phyloP scores from a whole-genome alignment of 1,140 invertebrate genomes.

The Zaprionus nigranus region DNA sequence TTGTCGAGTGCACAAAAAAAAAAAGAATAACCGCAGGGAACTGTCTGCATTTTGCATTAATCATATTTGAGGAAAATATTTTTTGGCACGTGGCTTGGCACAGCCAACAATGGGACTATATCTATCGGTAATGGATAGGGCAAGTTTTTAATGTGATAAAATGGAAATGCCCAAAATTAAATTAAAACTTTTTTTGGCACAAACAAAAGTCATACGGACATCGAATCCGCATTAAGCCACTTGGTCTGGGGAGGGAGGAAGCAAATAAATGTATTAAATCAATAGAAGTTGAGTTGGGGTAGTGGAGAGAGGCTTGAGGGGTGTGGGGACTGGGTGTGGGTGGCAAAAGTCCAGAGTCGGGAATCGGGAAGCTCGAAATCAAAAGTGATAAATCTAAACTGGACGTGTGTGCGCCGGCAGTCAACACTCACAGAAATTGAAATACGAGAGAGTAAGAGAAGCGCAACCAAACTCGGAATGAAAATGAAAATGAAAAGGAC shows the following conservation, averaged over 20 bases:
- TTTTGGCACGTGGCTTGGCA: slow-evolving; percentile 11
- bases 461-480: slow-evolving; percentile 34
- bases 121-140: slow-evolving; percentile 29
- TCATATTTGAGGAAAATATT: slow-evolving; percentile 18
- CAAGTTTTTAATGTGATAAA: slow-evolving; percentile 76
- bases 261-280: slow-evolving; percentile 81
- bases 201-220: slow-evolving; percentile 55
- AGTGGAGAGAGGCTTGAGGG: neutral
- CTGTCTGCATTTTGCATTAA: slow-evolving; percentile 34
- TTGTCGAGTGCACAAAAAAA: neutral
- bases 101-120: neutral
- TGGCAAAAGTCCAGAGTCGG: slow-evolving; percentile 1
- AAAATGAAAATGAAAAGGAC: slow-evolving; percentile 57
- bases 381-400: slow-evolving; percentile 82
- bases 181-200: slow-evolving; percentile 63
- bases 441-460: slow-evolving; percentile 27
- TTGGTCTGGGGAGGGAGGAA: slow-evolving; percentile 15
- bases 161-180: slow-evolving; percentile 57
- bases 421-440: slow-evolving; percentile 76
- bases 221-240: slow-evolving; percentile 20
- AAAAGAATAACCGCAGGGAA: slow-evolving; percentile 5
- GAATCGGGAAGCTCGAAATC: slow-evolving; percentile 54
- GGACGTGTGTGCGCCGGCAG: slow-evolving; percentile 63
- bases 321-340: neutral
- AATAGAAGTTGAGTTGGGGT: slow-evolving; percentile 52